These are phyloP conservation scores for Sinella curviseta DNA, from an alignment of 1,140 invertebrate species.

Conservation along the genomic window DNA sequence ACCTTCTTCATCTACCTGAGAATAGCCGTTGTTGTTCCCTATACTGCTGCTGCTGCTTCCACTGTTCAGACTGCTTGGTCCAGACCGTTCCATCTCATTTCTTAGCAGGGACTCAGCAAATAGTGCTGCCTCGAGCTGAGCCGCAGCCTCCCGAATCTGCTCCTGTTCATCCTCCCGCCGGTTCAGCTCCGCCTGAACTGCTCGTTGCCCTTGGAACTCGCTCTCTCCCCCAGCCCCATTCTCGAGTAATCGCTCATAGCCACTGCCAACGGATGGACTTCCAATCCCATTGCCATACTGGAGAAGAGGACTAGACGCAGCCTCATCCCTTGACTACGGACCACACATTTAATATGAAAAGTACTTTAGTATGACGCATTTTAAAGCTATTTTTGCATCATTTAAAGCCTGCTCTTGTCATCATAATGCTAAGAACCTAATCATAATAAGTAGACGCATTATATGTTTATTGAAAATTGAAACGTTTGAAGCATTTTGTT, in stretches of 20 bases:
- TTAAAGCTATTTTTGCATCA: background rate
- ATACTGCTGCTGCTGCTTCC: too few relatives aligned
- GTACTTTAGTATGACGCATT: background rate
- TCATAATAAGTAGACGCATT: too few relatives aligned
- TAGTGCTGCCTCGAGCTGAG: background rate
- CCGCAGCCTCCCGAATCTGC: slow-evolving; percentile 22
- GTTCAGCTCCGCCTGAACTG: slow-evolving; percentile 8
- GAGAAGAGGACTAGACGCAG: background rate
- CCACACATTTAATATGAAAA: too few relatives aligned
- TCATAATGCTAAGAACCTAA: too few relatives aligned
- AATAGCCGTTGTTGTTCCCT: background rate
- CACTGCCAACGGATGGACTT: background rate
- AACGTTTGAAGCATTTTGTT: too few relatives aligned
- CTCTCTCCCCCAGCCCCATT: background rate
- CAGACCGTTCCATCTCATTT: background rate
- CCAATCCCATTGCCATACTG: slow-evolving; percentile 4
- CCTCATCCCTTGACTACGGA: slow-evolving; percentile 1
- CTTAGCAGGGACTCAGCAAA: background rate
- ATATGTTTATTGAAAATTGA: too few relatives aligned
- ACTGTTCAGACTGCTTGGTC: background rate
- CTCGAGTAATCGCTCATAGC: slow-evolving; percentile 9
- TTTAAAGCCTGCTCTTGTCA: too few relatives aligned
- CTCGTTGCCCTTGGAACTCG: slow-evolving; percentile 8
- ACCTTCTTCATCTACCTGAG: background rate
- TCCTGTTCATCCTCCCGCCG: slow-evolving; percentile 25